Evolutionary conservation across 2,888 invertebrate genomes (phyloP).

Genomic region (Pterostichus madidus): DNA sequence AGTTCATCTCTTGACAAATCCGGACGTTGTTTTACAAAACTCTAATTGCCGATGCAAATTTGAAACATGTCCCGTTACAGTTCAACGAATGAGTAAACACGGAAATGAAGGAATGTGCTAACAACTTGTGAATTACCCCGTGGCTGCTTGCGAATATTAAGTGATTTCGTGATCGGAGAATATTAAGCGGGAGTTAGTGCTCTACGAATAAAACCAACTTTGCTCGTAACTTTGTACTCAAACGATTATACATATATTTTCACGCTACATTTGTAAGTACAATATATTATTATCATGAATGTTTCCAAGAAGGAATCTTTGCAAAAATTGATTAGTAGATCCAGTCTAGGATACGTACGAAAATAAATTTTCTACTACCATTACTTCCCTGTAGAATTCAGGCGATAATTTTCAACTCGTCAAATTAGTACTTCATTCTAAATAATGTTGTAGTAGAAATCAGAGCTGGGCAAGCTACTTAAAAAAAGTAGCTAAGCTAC

Average conservation of each 20-base stretch:
- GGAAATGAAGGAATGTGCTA: conserved; percentile 49
- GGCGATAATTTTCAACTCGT: too few relatives aligned
- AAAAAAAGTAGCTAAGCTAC: too few relatives aligned
- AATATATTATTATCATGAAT: too few relatives aligned
- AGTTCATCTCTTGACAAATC: conserved; percentile 24
- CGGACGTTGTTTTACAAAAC: conserved; percentile 43
- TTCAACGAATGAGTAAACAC: conserved; percentile 34
- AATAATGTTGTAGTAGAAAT: too few relatives aligned
- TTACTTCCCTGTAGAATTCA: too few relatives aligned
- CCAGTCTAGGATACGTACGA: too few relatives aligned
- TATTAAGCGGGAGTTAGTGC: conserved; percentile 21
- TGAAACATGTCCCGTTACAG: conserved; percentile 45
- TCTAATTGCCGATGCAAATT: conserved; percentile 39
- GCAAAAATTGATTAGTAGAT: too few relatives aligned
- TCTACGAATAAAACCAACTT: conserved; percentile 30
- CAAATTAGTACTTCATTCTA: too few relatives aligned
- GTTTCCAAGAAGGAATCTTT: too few relatives aligned
- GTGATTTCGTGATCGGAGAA: conserved; percentile 46
- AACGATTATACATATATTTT: background rate
- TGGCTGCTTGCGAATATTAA: conserved; percentile 44
- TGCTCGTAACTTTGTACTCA: conserved; percentile 11
- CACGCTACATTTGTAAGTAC: too few relatives aligned
- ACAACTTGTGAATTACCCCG: conserved; percentile 46
- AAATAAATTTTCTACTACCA: too few relatives aligned
- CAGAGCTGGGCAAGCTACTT: too few relatives aligned